Evolutionary conservation across 2,888 invertebrate species (phyloP).

Genomic region (Alentia gelatinosa): DNA sequence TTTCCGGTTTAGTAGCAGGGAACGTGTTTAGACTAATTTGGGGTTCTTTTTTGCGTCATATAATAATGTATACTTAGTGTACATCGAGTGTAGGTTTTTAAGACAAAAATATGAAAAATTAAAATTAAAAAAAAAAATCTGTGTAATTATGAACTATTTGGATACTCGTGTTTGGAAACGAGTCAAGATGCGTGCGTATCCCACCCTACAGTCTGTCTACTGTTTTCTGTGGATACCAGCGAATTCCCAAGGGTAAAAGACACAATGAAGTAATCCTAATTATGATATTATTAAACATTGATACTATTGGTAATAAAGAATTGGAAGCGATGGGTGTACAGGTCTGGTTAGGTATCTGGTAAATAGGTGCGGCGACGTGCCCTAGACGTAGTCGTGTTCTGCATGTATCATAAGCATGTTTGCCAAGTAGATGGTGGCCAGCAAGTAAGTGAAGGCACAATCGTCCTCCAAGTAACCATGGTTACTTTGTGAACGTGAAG

Average conservation of each 20-base stretch:
- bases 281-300: not conserved
- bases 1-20: not conserved
- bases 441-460: not conserved
- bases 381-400: slow-evolving; percentile 1
- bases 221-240: not conserved
- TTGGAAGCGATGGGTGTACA: not conserved
- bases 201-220: not conserved
- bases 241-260: no score
- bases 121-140: not conserved
- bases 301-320: not conserved
- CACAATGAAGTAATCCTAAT: not conserved
- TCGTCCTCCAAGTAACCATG: not conserved
- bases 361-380: not conserved
- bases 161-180: not conserved
- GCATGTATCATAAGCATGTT: not conserved
- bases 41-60: slow-evolving; percentile 11
- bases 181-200: not conserved
- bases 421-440: not conserved
- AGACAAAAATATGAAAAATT: no score
- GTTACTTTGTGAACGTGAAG: not conserved
- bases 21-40: not conserved
- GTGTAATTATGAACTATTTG: not conserved
- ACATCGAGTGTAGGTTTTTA: not conserved
- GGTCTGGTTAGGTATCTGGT: not conserved
- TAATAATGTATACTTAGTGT: not conserved